Conservation (phyloP, 2,888 invertebrate genomes). For the Dryococelus australis region DNA sequence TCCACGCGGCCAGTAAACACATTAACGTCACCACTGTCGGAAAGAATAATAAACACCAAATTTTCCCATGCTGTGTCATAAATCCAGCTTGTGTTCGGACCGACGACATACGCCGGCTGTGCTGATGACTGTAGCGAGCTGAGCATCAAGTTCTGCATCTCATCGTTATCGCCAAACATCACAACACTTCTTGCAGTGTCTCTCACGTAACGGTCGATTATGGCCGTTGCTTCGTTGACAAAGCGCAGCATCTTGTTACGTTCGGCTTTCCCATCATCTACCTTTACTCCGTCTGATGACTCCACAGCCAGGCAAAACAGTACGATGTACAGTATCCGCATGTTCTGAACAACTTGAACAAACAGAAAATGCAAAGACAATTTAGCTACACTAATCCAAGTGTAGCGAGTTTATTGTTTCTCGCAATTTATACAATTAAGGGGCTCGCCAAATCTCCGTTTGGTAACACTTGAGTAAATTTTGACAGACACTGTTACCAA, state of each 20-base stretch:
- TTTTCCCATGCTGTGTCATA: background rate
- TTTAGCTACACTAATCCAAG: too few relatives aligned
- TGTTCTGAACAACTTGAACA: too few relatives aligned
- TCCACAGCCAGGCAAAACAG: too few relatives aligned
- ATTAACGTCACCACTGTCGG: background rate
- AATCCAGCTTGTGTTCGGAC: background rate
- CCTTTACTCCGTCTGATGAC: too few relatives aligned
- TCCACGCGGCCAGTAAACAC: background rate
- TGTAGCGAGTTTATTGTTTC: too few relatives aligned
- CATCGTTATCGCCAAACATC: background rate
- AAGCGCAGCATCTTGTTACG: background rate
- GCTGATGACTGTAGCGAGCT: background rate
- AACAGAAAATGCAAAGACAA: too few relatives aligned
- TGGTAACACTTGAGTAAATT: too few relatives aligned
- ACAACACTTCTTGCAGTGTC: background rate
- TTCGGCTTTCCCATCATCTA: too few relatives aligned
- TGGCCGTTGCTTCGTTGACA: background rate
- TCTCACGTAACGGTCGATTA: background rate
- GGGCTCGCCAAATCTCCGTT: too few relatives aligned
- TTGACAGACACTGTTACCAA: too few relatives aligned
- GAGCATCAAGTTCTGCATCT: background rate
- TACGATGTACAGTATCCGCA: too few relatives aligned
- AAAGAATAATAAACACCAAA: background rate
- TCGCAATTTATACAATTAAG: too few relatives aligned
- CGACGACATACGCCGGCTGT: background rate